A percentile compares a stretch with the other conserved stretches of the same genome.
Evolutionary conservation across 2,888 invertebrate species (phyloP).

Genomic region (Cataglyphis altisquamis): DNA sequence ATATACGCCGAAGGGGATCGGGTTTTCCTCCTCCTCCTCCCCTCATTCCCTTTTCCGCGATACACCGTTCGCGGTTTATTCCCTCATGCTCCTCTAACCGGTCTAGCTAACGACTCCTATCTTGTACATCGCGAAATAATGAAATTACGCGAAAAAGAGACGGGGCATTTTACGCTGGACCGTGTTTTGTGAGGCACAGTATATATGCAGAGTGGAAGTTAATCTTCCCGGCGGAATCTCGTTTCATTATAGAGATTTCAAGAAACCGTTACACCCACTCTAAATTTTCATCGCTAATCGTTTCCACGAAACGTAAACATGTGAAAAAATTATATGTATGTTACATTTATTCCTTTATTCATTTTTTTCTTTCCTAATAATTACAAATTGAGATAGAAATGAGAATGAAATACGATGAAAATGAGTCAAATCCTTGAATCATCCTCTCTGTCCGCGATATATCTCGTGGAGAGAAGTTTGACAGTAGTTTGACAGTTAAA

Average conservation of each 20-base stretch:
- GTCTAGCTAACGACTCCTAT: conserved; percentile 79
- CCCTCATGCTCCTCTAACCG: conserved; percentile 64
- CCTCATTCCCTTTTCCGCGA: conserved; percentile 35
- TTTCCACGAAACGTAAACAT: neutral
- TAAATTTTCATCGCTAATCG: neutral
- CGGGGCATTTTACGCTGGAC: conserved; percentile 47
- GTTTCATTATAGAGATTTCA: neutral
- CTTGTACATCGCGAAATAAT: conserved; percentile 81
- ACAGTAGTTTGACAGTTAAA: neutral
- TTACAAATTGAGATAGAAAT: neutral
- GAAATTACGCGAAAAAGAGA: conserved; percentile 81
- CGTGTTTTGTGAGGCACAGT: conserved; percentile 31
- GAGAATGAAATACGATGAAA: neutral
- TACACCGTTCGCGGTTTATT: conserved; percentile 63
- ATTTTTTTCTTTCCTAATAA: neutral
- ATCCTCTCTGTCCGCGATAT: neutral
- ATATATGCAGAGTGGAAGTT: conserved; percentile 38
- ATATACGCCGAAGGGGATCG: conserved; percentile 43
- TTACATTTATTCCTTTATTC: neutral
- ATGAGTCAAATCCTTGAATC: neutral
- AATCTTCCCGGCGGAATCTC: conserved; percentile 15
- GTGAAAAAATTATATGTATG: neutral
- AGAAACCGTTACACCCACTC: conserved; percentile 23
- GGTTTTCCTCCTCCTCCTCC: conserved; percentile 53
- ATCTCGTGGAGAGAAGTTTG: neutral